Conservation (phyloP, 2,888 invertebrate genomes). For the Spodoptera littoralis region DNA sequence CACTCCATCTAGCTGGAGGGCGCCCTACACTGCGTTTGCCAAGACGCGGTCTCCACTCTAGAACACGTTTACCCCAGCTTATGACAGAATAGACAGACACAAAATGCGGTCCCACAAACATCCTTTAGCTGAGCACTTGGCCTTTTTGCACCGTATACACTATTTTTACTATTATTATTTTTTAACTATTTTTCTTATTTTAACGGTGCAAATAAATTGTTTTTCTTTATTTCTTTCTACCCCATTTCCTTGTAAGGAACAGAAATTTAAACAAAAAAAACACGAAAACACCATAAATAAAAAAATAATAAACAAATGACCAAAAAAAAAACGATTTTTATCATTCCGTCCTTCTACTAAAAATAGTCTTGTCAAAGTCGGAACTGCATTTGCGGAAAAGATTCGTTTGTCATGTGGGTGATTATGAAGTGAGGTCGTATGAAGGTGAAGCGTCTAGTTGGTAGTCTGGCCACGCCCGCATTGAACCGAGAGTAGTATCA, state of each 20-base stretch:
- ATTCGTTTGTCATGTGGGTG: constrained; percentile 51
- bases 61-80: no score
- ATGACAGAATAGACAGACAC: neutral
- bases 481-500: constrained; percentile 20
- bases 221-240: no score
- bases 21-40: no score
- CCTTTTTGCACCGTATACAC: no score
- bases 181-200: no score
- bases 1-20: no score
- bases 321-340: constrained; percentile 3
- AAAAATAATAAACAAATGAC: no score
- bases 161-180: no score
- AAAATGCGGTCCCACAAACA: constrained; percentile 1
- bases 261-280: constrained; percentile 4
- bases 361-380: constrained; percentile 58
- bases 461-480: constrained; percentile 68
- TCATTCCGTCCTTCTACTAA: constrained; percentile 50
- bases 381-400: constrained; percentile 60
- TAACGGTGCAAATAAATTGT: no score
- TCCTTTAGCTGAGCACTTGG: no score
- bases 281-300: constrained; percentile 27
- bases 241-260: no score
- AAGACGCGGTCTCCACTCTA: no score
- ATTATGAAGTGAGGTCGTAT: constrained; percentile 56
- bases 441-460: constrained; percentile 63